A percentile compares a stretch with the other conserved stretches of the same genome.
phyloP scores from a whole-genome alignment of 2,797 vertebrate species.

The Hemitrygon akajei region DNA sequence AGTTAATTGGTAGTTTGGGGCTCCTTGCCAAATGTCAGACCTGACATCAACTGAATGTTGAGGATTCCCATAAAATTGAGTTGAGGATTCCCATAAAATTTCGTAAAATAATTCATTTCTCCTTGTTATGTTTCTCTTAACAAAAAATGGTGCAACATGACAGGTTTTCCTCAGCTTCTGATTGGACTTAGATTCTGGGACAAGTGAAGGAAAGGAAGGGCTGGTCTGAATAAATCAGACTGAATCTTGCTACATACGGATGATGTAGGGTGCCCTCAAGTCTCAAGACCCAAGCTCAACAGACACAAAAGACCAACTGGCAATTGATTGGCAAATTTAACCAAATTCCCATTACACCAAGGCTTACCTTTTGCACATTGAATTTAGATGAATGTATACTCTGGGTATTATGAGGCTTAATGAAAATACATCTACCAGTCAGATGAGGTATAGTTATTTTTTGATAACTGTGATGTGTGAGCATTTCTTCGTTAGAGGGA shows the following conservation, averaged over 20 bases:
- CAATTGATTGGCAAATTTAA: background rate
- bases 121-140: background rate
- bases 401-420: background rate
- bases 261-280: background rate
- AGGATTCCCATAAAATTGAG: background rate
- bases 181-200: background rate
- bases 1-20: background rate
- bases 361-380: background rate
- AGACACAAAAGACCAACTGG: background rate
- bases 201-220: background rate
- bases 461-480: background rate
- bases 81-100: background rate
- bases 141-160: background rate
- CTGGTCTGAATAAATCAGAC: background rate
- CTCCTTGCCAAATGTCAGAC: background rate
- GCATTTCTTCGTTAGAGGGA: constrained; percentile 18
- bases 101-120: background rate
- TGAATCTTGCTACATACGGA: background rate
- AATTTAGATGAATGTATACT: background rate
- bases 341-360: background rate
- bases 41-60: background rate
- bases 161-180: background rate
- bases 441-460: background rate
- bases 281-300: background rate
- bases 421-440: background rate